Evolutionary conservation across 1,140 invertebrate genomes (phyloP), one percentile per base, ranked within the genome.

Genomic region (Hyphantria cunea): DNA sequence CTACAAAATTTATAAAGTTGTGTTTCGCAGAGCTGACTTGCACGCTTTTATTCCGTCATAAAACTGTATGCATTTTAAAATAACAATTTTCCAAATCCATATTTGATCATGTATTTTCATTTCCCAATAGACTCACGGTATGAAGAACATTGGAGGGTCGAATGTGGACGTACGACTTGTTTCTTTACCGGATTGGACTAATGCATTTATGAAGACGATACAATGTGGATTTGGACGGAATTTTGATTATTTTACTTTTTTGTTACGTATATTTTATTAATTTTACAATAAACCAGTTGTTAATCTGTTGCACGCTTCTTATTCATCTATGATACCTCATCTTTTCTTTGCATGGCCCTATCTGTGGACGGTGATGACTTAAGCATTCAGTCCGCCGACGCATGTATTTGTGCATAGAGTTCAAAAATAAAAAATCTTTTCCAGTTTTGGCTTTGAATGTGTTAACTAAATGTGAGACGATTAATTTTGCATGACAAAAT

Each of bases 71-170:
- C 50, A 52, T 53, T 53, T 49, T 47, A 44, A n/a, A 32, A 8
- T 58, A 66, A 61, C 50, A 74, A 31, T 51, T 69, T 78, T 72
- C 81, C 84, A 85, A 85, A 84, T 84, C 82, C 80, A 82, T 84
- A 80, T 89, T 84, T 87, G 72, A 84, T 76, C 61, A 68, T 2
- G 9, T 64, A 67, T 84, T 82, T 89, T 79, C 52, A 58, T 67
- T 80, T 76, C 77, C 72, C 77, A 83, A 66, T 86, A 90, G 87
- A 85, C 87, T 90, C 72, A 90, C 87, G 33, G 83, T 90, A 65
- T 90, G 85, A 90, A 82, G 82, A 83, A 67, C 63, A 64, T 60
- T 59, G 76, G 68, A 73, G 34, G 48, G 72, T 34, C 50, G 14
- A 61, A 44, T 59, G 70, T 64, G 75, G 77, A 68, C 64, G 47